These are phyloP conservation scores for Perithous albicinctus DNA, from an alignment of 2,888 invertebrate genomes.

Conservation along the genomic window DNA sequence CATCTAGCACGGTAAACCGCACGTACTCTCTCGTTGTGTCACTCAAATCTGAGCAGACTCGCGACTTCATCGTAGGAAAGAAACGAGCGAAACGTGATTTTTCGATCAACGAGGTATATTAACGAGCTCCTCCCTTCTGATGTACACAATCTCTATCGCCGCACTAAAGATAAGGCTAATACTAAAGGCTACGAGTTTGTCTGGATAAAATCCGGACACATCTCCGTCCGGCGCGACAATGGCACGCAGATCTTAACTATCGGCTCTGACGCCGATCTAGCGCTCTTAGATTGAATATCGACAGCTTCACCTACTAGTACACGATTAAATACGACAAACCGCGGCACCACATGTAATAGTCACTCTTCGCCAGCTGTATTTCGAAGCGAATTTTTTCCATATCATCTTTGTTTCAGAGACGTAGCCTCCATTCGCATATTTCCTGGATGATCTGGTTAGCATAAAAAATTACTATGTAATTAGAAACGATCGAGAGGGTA, in stretches of 20 bases:
- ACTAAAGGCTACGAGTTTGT: conserved; percentile 7
- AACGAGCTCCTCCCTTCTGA: conserved; percentile 21
- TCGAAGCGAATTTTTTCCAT: no score
- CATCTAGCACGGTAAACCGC: no score
- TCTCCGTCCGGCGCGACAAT: neutral
- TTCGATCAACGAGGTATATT: neutral
- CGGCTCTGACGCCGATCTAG: neutral
- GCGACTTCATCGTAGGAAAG: conserved; percentile 2
- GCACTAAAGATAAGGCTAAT: conserved; percentile 21
- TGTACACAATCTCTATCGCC: neutral
- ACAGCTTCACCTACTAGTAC: no score
- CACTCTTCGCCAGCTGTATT: no score
- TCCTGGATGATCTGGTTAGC: no score
- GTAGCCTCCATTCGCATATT: no score
- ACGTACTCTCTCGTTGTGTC: neutral
- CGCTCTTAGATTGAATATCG: neutral
- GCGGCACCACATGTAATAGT: no score
- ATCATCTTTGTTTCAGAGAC: no score
- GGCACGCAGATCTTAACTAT: neutral
- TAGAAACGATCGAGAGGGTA: no score
- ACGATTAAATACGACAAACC: no score
- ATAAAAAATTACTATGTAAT: no score
- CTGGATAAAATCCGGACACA: conserved; percentile 3
- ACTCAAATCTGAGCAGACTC: neutral
- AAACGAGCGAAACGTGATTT: conserved; percentile 11